phyloP scores from a whole-genome alignment of 2,113 vertebrate genomes.

The Leptosomus discolor region DNA sequence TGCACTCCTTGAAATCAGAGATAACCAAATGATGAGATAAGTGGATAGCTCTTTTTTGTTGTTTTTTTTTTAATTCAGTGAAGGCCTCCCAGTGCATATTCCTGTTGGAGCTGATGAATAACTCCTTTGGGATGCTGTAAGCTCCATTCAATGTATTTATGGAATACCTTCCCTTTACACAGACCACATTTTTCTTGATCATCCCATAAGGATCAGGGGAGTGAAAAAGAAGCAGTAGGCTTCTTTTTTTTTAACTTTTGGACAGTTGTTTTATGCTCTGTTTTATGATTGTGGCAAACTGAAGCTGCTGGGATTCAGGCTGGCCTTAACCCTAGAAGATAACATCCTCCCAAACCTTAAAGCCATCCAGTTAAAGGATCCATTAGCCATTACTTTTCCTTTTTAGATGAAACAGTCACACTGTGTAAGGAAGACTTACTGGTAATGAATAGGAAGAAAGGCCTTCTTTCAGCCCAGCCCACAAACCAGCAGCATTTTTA shows the following conservation, averaged over 20 bases:
- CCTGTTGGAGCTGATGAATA: constrained; percentile 55
- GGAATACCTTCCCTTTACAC: constrained; percentile 46
- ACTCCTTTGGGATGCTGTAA: constrained; percentile 43
- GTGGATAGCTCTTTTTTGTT: constrained; percentile 34
- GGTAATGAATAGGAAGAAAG: not conserved
- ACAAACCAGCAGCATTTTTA: not conserved
- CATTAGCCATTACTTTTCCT: not conserved
- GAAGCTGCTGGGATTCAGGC: constrained; percentile 12
- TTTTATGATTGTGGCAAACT: not conserved
- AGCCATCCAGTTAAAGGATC: not conserved
- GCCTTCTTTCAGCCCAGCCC: not conserved
- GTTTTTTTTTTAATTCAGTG: constrained; percentile 37
- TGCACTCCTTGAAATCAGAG: constrained; percentile 54
- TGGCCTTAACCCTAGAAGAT: not conserved
- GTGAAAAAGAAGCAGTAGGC: not conserved
- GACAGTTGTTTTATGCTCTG: not conserved
- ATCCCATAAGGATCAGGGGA: not conserved
- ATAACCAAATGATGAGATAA: constrained; percentile 61
- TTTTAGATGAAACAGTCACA: not conserved
- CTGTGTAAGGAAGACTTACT: not conserved
- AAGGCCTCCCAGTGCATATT: constrained; percentile 53
- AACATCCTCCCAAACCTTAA: not conserved
- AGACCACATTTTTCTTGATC: constrained; percentile 35
- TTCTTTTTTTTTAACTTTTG: not conserved
- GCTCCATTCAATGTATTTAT: constrained; percentile 40